Percentiles rank a stretch among this genome's conserved stretches.
Evolutionary conservation across 1,140 invertebrate species (phyloP).

Genomic region (Harpegnathos saltator): DNA sequence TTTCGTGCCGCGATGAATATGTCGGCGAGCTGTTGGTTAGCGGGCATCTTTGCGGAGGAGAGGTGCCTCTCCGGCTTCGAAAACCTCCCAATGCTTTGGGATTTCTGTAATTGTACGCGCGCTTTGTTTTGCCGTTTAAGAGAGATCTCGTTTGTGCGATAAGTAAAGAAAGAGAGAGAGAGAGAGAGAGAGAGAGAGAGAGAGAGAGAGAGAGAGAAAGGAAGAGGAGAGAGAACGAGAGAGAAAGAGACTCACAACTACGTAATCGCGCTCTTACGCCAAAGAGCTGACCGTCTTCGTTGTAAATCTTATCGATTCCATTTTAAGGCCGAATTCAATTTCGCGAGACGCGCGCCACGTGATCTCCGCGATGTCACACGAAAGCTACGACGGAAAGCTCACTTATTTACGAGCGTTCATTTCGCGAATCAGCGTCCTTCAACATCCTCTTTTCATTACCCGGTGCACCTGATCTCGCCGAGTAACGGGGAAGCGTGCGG

Average conservation of each 20-base stretch:
- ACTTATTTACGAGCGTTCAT: slow-evolving; percentile 49
- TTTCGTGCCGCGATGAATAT: slow-evolving; percentile 41
- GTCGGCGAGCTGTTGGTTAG: slow-evolving; percentile 9
- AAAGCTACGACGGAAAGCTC: slow-evolving; percentile 34
- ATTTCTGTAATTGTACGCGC: background rate
- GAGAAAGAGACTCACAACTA: no score
- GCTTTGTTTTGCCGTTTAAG: background rate
- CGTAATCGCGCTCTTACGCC: background rate
- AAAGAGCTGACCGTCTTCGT: background rate
- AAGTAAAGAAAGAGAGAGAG: no score
- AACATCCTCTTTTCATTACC: slow-evolving; percentile 62
- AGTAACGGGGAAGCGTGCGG: slow-evolving; percentile 57
- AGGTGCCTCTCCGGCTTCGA: no score
- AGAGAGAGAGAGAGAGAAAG: no score
- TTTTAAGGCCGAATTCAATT: slow-evolving; percentile 41
- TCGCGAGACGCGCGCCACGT: slow-evolving; percentile 7
- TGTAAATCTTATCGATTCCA: slow-evolving; percentile 37
- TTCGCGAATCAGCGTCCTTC: slow-evolving; percentile 40
- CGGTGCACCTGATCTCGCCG: slow-evolving; percentile 38
- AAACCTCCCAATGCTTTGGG: no score
- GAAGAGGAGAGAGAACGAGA: no score
- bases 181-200: no score
- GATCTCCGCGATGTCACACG: background rate
- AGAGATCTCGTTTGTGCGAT: background rate
- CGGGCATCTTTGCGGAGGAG: slow-evolving; percentile 2